phyloP scores from a whole-genome alignment of 2,888 invertebrate species.

The Eledona agricola region DNA sequence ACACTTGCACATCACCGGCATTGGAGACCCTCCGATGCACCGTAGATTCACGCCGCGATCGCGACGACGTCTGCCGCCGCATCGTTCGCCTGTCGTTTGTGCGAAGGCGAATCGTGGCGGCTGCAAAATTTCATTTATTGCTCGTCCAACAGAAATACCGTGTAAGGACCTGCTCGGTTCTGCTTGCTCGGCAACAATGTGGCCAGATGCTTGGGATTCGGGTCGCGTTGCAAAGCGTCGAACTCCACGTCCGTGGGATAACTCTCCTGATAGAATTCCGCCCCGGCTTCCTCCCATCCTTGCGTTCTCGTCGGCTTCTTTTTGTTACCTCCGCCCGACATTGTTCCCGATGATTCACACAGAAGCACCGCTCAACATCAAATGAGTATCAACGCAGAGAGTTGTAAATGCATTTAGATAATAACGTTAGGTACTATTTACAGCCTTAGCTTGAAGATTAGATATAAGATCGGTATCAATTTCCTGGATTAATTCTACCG shows the following conservation, averaged over 20 bases:
- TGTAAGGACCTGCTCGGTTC: slow-evolving; percentile 70
- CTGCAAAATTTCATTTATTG: slow-evolving; percentile 50
- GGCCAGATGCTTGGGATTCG: slow-evolving; percentile 72
- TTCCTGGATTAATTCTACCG: too few relatives aligned
- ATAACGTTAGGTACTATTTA: too few relatives aligned
- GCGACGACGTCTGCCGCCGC: slow-evolving; percentile 67
- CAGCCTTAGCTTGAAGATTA: too few relatives aligned
- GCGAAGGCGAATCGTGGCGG: slow-evolving; percentile 73
- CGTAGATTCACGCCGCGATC: slow-evolving; percentile 65
- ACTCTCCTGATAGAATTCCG: slow-evolving; percentile 85
- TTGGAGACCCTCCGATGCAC: slow-evolving; percentile 65
- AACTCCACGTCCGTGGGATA: slow-evolving; percentile 75
- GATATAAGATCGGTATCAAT: too few relatives aligned
- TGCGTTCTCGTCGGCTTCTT: slow-evolving; percentile 66
- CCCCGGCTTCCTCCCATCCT: slow-evolving; percentile 87
- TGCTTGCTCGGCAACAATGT: slow-evolving; percentile 83
- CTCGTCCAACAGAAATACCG: not conserved
- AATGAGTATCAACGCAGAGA: too few relatives aligned
- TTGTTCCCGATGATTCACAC: too few relatives aligned
- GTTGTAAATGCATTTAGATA: too few relatives aligned
- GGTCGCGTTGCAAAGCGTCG: slow-evolving; percentile 74
- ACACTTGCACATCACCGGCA: slow-evolving; percentile 74
- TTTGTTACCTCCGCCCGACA: slow-evolving; percentile 71
- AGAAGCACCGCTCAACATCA: too few relatives aligned
- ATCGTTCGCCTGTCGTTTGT: slow-evolving; percentile 71